These are phyloP conservation scores for Myiotriccus ornatus DNA, from an alignment of 2,797 vertebrate species.

Conservation along the genomic window DNA sequence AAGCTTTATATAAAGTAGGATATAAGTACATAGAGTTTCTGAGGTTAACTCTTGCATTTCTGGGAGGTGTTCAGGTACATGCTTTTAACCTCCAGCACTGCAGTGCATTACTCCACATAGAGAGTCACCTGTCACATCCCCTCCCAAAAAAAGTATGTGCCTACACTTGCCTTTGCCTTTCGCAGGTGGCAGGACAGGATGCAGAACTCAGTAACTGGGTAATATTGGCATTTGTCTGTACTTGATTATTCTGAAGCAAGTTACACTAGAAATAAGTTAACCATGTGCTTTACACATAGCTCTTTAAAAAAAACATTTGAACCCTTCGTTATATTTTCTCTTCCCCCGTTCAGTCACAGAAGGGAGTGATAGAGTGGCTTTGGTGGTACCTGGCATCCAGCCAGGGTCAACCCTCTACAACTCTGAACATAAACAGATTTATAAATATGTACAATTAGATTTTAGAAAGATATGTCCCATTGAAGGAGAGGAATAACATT, in stretches of 20 bases:
- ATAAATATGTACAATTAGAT: neutral
- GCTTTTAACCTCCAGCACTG: neutral
- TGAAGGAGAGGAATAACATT: neutral
- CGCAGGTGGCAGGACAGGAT: neutral
- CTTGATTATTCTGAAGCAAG: neutral
- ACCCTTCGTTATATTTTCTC: neutral
- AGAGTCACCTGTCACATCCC: neutral
- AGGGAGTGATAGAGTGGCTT: neutral
- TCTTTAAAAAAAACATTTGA: neutral
- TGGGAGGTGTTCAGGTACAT: neutral
- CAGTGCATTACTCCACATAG: neutral
- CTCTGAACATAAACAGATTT: neutral
- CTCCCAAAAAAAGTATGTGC: neutral
- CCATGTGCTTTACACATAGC: neutral
- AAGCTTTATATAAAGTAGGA: neutral
- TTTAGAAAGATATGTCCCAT: neutral
- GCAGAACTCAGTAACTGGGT: neutral
- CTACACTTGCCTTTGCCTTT: neutral
- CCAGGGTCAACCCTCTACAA: neutral
- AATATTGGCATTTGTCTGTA: neutral
- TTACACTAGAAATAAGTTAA: neutral
- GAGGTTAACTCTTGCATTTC: neutral
- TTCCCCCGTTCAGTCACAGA: neutral
- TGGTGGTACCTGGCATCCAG: neutral
- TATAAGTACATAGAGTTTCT: neutral